These are phyloP conservation scores for Eurytoma californica DNA, from an alignment of 2,888 invertebrate genomes.

Conservation along the genomic window DNA sequence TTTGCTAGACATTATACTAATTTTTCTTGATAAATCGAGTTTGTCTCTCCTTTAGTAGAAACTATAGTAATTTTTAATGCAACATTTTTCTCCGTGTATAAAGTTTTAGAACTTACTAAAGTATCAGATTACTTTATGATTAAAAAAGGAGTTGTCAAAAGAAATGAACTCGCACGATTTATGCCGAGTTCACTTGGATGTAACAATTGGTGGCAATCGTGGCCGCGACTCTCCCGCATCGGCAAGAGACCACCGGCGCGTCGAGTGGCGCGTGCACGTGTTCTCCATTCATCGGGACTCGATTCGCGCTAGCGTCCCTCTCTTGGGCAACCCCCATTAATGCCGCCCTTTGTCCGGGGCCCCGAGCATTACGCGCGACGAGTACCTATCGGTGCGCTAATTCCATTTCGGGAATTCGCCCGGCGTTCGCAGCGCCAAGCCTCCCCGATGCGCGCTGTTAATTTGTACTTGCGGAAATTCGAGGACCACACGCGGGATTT, in stretches of 20 bases:
- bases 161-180: constrained; percentile 29
- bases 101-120: too few species aligned
- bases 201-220: not conserved
- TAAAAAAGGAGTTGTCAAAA: constrained; percentile 11
- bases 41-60: too few species aligned
- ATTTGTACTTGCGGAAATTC: constrained; percentile 52
- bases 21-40: too few species aligned
- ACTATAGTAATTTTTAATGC: too few species aligned
- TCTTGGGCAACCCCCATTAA: constrained; percentile 17
- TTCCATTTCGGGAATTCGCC: constrained; percentile 46
- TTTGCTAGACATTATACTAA: too few species aligned
- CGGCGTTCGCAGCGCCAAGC: constrained; percentile 1
- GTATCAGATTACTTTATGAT: too few species aligned
- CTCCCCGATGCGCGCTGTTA: constrained; percentile 27
- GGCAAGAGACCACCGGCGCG: not conserved
- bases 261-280: constrained; percentile 21
- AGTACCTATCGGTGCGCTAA: constrained; percentile 48
- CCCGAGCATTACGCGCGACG: constrained; percentile 22
- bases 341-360: constrained; percentile 19
- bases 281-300: constrained; percentile 30
- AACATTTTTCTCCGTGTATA: too few species aligned
- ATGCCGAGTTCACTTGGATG: constrained; percentile 19
- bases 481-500: constrained; percentile 41
- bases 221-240: not conserved
- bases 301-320: not conserved